Conservation (phyloP, 2,113 vertebrate species). For the Corythoichthys haematopterus region DNA sequence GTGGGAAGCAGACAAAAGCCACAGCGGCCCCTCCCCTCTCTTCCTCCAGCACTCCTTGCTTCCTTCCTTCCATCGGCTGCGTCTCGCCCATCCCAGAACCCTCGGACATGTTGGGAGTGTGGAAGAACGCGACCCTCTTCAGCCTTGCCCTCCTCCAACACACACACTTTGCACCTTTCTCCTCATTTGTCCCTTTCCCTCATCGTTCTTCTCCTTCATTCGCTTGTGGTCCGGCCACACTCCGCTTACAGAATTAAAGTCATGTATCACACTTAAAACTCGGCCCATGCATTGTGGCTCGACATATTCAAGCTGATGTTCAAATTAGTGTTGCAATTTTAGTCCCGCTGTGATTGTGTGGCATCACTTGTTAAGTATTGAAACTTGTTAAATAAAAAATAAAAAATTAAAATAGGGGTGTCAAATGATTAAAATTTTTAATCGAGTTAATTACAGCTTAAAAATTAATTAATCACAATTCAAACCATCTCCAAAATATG, state of each 20-base stretch:
- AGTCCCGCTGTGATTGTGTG: slow-evolving; percentile 28
- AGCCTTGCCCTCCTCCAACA: slow-evolving; percentile 20
- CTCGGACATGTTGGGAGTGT: slow-evolving; percentile 37
- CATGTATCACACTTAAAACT: slow-evolving; percentile 73
- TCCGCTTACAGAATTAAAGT: slow-evolving; percentile 73
- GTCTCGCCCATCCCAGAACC: slow-evolving; percentile 47
- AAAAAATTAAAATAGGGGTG: too few relatives aligned
- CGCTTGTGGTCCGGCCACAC: slow-evolving; percentile 58
- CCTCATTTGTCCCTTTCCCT: slow-evolving; percentile 47
- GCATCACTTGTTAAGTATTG: slow-evolving; percentile 30
- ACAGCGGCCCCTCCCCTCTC: slow-evolving; percentile 55
- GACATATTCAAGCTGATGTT: slow-evolving; percentile 66
- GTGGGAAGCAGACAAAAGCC: slow-evolving; percentile 83
- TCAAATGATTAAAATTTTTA: too few relatives aligned
- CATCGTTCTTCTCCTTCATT: slow-evolving; percentile 44
- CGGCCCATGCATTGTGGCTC: slow-evolving; percentile 68
- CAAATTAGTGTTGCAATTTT: slow-evolving; percentile 63
- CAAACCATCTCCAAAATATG: too few relatives aligned
- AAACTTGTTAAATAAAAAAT: too few relatives aligned
- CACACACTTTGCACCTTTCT: slow-evolving; percentile 7
- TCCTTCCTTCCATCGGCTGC: slow-evolving; percentile 28
- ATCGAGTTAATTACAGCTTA: too few relatives aligned
- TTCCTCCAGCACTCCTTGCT: slow-evolving; percentile 32
- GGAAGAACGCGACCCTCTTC: slow-evolving; percentile 41
- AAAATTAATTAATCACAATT: too few relatives aligned